Base-by-base conservation (phyloP, 1,140 invertebrate genomes). In the Ruditapes philippinarum region DNA sequence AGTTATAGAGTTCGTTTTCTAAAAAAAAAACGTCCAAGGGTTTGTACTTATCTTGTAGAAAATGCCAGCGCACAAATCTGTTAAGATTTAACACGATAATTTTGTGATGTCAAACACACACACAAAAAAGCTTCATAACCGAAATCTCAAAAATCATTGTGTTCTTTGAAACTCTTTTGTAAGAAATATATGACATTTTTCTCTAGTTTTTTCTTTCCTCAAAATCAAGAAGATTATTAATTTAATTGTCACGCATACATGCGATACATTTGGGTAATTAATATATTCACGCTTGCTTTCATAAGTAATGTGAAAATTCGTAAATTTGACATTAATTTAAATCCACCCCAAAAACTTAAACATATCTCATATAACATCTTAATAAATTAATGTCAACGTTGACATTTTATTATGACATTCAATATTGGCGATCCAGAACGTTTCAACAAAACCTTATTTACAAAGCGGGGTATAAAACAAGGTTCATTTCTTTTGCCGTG, bases 351-450 rank as follows among this genome's bases (percentile, higher is more conserved):
- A n/a, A n/a, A n/a, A 70, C 22, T 28, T 38, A 38, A 40, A 38
- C n/a, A 62, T 28, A 62, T 70, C 65, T 70, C 65, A 38, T 38
- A 70, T 70, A 70, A 70, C 65, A 70, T 70, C 65, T 70, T 70
- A 70, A 70, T 70, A 40, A 70, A 70, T 70, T 70, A 70, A 28
- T 70, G 65, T 33, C 65, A 70, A 2, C 33, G 17, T 7, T 70
- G 36, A 25, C 36, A 70, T 38, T 38, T 40, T 70, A 70, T 70
- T 70, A n/a, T 38, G 36, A 31, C 38, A 5, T 70, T 70, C 3
- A 70, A 70, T 38, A 38, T 70, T 33, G 28, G 65, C 17, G 33
- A 70, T 9, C 65, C 65, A 3, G 1, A 70, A 70, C 9, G 7
- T 70, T 40, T 9, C 38, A 70, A 70, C 36, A 70, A 70, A 70